These are phyloP conservation scores for Cichladusa arquata DNA, from an alignment of 2,113 vertebrate genomes.

Conservation along the genomic window DNA sequence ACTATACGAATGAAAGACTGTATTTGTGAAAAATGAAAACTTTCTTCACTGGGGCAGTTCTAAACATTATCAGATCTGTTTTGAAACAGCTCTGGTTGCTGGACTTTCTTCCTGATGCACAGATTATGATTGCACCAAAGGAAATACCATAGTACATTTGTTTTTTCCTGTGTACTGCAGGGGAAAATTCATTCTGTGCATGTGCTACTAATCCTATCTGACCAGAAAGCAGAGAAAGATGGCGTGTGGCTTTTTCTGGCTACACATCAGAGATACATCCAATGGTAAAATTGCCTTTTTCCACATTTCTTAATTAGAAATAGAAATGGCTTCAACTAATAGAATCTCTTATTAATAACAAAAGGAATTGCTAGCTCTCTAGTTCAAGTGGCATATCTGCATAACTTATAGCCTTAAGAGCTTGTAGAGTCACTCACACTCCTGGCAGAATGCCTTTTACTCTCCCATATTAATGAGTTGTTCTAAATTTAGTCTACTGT, in stretches of 20 bases:
- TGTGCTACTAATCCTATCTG: conserved; percentile 65
- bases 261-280: conserved; percentile 58
- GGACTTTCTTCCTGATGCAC: conserved; percentile 33
- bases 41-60: conserved; percentile 64
- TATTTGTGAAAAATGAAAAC: conserved; percentile 73
- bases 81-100: conserved; percentile 55
- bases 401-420: conserved; percentile 83
- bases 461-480: conserved; percentile 85
- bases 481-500: conserved; percentile 85
- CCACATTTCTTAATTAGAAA: conserved; percentile 82
- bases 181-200: conserved; percentile 65
- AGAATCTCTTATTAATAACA: conserved; percentile 82
- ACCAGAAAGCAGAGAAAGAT: conserved; percentile 47
- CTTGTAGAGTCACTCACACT: conserved; percentile 74
- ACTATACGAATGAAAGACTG: conserved; percentile 64
- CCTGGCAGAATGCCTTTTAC: conserved; percentile 81
- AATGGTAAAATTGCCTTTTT: conserved; percentile 72
- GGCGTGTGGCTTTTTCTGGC: conserved; percentile 55
- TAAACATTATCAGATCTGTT: conserved; percentile 48
- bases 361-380: conserved; percentile 74
- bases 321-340: conserved; percentile 73
- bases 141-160: not conserved
- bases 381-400: conserved; percentile 83
- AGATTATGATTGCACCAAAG: not conserved
- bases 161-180: not conserved